Percentiles rank a stretch among this genome's conserved stretches.
Evolutionary conservation across 2,888 invertebrate genomes (phyloP).

Genomic region (Stenoptilia bipunctidactyla): DNA sequence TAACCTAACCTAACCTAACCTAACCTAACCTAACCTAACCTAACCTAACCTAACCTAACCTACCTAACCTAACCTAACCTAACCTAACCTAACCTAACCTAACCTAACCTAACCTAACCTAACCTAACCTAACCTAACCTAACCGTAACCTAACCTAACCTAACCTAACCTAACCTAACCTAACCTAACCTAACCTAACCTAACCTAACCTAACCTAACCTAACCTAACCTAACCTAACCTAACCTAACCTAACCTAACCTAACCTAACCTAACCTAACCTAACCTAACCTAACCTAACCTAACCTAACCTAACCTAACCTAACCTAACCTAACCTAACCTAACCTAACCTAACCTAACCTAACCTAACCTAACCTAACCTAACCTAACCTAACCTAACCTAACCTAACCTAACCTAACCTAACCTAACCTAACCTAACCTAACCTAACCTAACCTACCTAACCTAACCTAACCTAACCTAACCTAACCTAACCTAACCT

Average conservation of each 20-base stretch:
- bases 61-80: slow-evolving; percentile 1
- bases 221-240: not conserved
- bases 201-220: not conserved
- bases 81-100: not conserved
- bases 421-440: not conserved
- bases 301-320: slow-evolving; percentile 1
- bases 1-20: slow-evolving; percentile 1
- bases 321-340: not conserved
- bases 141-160: not conserved
- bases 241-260: not conserved
- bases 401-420: not conserved
- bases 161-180: slow-evolving; percentile 1
- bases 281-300: not conserved
- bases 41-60: not conserved
- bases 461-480: not conserved
- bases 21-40: slow-evolving; percentile 1
- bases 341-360: not conserved
- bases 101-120: not conserved
- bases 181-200: not conserved
- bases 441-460: slow-evolving; percentile 1
- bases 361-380: not conserved
- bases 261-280: not conserved
- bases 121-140: slow-evolving; percentile 1
- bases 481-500: not conserved
- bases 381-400: not conserved